phyloP scores from a whole-genome alignment of 2,113 vertebrate species.

The Rissa tridactyla region DNA sequence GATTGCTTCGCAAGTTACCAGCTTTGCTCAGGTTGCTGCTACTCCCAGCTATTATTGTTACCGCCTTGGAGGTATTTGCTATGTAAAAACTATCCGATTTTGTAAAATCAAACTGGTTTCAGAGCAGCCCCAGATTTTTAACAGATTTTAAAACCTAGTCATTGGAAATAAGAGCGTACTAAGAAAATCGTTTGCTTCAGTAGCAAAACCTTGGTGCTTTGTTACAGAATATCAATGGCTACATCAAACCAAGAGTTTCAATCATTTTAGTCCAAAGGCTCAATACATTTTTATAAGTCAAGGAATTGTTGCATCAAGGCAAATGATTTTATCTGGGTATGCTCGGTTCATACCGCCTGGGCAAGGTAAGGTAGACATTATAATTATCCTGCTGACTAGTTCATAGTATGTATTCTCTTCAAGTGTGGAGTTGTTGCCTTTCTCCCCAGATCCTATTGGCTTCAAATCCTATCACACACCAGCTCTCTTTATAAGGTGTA shows the following conservation, averaged over 20 bases:
- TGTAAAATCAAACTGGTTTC: not conserved
- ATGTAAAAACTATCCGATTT: not conserved
- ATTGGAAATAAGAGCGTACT: not conserved
- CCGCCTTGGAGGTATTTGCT: not conserved
- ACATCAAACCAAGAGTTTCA: not conserved
- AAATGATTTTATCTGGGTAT: not conserved
- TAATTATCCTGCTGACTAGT: not conserved
- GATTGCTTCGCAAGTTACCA: not conserved
- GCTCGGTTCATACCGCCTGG: not conserved
- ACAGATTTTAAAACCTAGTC: not conserved
- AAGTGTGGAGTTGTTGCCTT: not conserved
- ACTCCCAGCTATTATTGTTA: not conserved
- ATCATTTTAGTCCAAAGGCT: not conserved
- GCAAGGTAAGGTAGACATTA: not conserved
- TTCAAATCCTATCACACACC: not conserved
- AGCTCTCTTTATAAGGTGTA: not conserved
- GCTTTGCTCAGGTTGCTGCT: not conserved
- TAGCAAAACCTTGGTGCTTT: not conserved
- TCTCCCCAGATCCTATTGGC: not conserved
- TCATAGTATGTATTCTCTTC: not conserved
- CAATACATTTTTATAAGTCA: not conserved
- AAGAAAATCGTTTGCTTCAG: not conserved
- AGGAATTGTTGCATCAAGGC: not conserved
- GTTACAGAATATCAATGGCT: not conserved
- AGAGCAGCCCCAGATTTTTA: not conserved